These are phyloP conservation scores for Perizoma flavofasciatum DNA, from an alignment of 2,888 invertebrate species.

Conservation along the genomic window DNA sequence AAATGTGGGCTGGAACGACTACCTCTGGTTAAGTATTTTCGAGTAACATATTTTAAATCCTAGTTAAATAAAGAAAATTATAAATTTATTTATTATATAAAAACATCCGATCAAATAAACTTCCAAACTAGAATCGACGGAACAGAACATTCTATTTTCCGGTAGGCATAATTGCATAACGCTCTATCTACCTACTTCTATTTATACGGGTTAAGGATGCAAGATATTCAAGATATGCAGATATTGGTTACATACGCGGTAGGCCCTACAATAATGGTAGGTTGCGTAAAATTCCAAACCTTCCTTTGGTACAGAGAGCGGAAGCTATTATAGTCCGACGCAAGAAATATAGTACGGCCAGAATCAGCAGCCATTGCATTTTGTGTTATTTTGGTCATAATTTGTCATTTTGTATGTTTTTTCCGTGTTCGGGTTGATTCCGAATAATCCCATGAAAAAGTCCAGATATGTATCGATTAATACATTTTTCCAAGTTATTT, in stretches of 20 bases:
- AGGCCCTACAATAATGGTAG: conserved; percentile 2
- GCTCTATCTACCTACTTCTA: conserved; percentile 26
- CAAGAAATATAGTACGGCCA: too few species aligned
- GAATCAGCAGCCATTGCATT: not conserved
- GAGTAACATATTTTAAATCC: too few species aligned
- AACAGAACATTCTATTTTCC: conserved; percentile 39
- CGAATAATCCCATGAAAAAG: too few species aligned
- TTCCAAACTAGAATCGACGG: conserved; percentile 39
- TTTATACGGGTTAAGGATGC: conserved; percentile 38
- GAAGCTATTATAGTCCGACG: not conserved
- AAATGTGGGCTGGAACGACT: too few species aligned
- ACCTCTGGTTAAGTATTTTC: too few species aligned
- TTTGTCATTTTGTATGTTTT: too few species aligned
- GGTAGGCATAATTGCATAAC: conserved; percentile 38
- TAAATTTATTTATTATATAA: conserved; percentile 18
- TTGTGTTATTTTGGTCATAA: too few species aligned
- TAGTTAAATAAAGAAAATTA: not conserved
- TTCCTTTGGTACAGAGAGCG: conserved; percentile 22
- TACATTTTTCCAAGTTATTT: too few species aligned
- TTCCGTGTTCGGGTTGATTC: too few species aligned
- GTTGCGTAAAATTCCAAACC: too few species aligned
- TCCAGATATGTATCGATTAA: too few species aligned
- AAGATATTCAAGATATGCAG: conserved; percentile 31
- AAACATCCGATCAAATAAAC: conserved; percentile 35
- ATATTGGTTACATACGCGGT: conserved; percentile 21